Conservation (phyloP, 2,113 vertebrate species). For the Noctilio leporinus region DNA sequence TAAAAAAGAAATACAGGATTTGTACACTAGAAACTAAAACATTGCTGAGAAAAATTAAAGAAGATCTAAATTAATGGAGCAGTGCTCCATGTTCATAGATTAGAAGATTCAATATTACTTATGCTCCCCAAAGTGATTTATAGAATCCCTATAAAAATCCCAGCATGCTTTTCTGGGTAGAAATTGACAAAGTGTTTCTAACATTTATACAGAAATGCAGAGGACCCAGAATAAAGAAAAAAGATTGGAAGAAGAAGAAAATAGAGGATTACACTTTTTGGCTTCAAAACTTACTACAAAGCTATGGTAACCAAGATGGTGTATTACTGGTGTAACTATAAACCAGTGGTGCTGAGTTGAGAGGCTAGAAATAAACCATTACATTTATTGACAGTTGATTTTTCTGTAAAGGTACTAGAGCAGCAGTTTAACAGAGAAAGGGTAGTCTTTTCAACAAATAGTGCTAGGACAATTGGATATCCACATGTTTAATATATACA, state of each 20-base stretch:
- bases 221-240: background rate
- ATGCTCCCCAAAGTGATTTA: background rate
- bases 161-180: background rate
- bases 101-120: background rate
- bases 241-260: background rate
- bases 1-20: background rate
- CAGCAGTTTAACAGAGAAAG: conserved; percentile 1
- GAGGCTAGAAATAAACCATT: background rate
- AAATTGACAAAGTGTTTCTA: background rate
- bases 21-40: background rate
- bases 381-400: background rate
- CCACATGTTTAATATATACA: too few relatives aligned
- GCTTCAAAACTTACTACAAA: background rate
- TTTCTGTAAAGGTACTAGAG: background rate
- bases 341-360: background rate
- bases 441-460: background rate
- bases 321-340: background rate
- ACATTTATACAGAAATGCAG: background rate
- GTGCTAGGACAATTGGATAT: background rate
- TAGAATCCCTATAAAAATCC: background rate
- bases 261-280: background rate
- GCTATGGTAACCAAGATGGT: background rate
- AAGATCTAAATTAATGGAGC: background rate
- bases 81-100: background rate
- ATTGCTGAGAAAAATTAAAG: background rate